These are phyloP conservation scores for Lasioglossum vierecki DNA, from an alignment of 2,888 invertebrate genomes.

Conservation along the genomic window DNA sequence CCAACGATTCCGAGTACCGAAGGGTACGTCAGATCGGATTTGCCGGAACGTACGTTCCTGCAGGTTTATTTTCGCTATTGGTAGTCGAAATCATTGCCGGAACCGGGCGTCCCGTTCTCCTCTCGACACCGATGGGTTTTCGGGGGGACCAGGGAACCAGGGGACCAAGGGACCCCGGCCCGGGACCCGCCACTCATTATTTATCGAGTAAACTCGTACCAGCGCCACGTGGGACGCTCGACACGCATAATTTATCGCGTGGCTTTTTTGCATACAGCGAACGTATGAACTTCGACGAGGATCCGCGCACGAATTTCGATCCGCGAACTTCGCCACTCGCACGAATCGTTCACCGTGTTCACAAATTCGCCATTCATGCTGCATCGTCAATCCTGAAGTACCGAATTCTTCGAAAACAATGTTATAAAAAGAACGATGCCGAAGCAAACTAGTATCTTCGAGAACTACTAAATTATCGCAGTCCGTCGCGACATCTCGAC, in stretches of 20 bases:
- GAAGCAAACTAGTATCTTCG: too few species aligned
- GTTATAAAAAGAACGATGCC: too few species aligned
- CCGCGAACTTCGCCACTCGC: background rate
- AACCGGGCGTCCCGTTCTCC: slow-evolving; percentile 2
- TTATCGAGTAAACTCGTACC: slow-evolving; percentile 72
- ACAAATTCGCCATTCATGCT: background rate
- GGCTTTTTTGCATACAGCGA: slow-evolving; percentile 67
- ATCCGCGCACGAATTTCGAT: slow-evolving; percentile 22
- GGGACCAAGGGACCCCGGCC: background rate
- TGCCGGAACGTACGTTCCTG: slow-evolving; percentile 58
- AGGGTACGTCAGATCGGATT: slow-evolving; percentile 71
- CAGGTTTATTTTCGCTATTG: slow-evolving; percentile 70
- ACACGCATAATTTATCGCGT: slow-evolving; percentile 77
- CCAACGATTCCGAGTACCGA: slow-evolving; percentile 63
- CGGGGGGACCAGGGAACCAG: background rate
- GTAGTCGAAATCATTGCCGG: slow-evolving; percentile 58
- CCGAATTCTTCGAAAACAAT: too few species aligned
- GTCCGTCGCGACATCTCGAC: too few species aligned
- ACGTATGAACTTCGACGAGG: slow-evolving; percentile 40
- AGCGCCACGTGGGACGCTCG: slow-evolving; percentile 73
- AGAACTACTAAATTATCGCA: too few species aligned
- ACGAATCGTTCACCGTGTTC: background rate
- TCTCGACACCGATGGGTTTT: slow-evolving; percentile 31
- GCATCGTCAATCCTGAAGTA: too few species aligned
- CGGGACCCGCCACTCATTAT: slow-evolving; percentile 68